Percentiles rank a stretch among this genome's conserved stretches.
Evolutionary conservation across 2,797 vertebrate genomes (phyloP).

Genomic region (Halcyon smyrnensis): DNA sequence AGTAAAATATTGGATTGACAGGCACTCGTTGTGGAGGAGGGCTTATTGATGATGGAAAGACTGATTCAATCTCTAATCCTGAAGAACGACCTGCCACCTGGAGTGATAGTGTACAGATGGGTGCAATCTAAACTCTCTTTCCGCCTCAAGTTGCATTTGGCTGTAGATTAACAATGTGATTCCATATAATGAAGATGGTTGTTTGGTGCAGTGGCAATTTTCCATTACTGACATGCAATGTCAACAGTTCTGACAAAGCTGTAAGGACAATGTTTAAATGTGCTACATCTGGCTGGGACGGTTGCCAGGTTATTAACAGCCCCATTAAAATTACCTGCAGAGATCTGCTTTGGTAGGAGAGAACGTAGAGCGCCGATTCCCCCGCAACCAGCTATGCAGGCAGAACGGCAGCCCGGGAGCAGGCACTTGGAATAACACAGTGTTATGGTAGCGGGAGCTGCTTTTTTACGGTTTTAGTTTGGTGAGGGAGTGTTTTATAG

Average conservation of each 20-base stretch:
- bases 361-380: not conserved
- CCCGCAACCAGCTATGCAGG: not conserved
- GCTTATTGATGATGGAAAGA: conserved; percentile 76
- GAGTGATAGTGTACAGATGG: conserved; percentile 76
- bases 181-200: conserved; percentile 76
- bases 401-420: not conserved
- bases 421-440: not conserved
- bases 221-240: conserved; percentile 69
- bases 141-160: conserved; percentile 70
- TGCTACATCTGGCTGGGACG: conserved; percentile 72
- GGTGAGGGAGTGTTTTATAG: conserved; percentile 1
- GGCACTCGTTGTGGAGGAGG: conserved; percentile 61
- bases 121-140: conserved; percentile 72
- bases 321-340: conserved; percentile 74
- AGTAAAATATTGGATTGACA: conserved; percentile 77
- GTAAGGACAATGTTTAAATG: conserved; percentile 66
- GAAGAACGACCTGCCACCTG: conserved; percentile 78
- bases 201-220: conserved; percentile 72
- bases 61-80: conserved; percentile 79
- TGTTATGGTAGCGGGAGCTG: not conserved
- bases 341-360: conserved; percentile 27
- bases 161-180: conserved; percentile 75
- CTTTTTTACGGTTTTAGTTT: not conserved
- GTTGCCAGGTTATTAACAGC: conserved; percentile 73
- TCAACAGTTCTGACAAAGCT: conserved; percentile 73